phyloP scores from a whole-genome alignment of 2,797 vertebrate species.

The Cirrhinus mrigala region DNA sequence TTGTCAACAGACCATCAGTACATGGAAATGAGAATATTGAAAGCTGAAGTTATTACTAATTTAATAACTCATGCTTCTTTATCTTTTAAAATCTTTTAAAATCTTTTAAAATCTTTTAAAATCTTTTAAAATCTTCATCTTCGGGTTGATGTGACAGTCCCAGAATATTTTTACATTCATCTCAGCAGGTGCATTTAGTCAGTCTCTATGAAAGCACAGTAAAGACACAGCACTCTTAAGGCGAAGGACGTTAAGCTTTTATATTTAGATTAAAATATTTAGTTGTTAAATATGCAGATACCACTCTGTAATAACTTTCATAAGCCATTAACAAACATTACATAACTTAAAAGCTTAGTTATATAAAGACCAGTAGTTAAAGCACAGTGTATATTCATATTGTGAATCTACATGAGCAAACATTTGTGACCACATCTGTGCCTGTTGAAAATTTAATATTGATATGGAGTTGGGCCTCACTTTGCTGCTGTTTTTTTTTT shows the following conservation, averaged over 20 bases:
- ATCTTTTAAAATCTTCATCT: background rate
- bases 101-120: no score
- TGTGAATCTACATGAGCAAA: background rate
- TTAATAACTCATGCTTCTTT: background rate
- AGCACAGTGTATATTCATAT: background rate
- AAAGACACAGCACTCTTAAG: background rate
- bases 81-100: no score
- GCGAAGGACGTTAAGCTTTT: background rate
- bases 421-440: background rate
- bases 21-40: background rate
- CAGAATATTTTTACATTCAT: background rate
- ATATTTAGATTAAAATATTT: constrained; percentile 12
- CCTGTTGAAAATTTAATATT: background rate
- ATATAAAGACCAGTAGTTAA: background rate
- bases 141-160: background rate
- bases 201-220: background rate
- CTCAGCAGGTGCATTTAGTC: constrained; percentile 5
- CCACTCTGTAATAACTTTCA: background rate
- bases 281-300: background rate
- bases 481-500: background rate
- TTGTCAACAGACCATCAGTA: background rate
- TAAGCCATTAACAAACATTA: background rate
- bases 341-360: background rate
- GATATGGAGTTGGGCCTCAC: background rate
- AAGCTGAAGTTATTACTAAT: no score